Evolutionary conservation across 2,113 vertebrate genomes (phyloP).

Genomic region (Myiagra hebetior): DNA sequence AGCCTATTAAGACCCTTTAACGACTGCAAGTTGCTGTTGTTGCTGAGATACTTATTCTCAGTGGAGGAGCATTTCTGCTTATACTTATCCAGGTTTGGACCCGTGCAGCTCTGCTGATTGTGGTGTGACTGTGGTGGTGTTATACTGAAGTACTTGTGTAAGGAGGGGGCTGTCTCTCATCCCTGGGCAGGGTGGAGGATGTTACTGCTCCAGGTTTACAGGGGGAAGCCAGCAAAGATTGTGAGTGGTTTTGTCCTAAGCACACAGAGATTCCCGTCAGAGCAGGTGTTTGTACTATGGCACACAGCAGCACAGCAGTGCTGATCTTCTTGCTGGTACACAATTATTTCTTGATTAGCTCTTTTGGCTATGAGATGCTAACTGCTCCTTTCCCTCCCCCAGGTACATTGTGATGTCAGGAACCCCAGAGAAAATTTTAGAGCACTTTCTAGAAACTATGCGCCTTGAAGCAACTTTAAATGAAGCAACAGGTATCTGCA

Average conservation of each 20-base stretch:
- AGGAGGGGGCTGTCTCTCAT: background rate
- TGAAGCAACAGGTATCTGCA: constrained; percentile 79
- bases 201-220: background rate
- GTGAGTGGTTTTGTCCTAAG: background rate
- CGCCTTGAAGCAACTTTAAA: constrained; percentile 87
- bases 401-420: constrained; percentile 98
- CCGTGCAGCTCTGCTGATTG: background rate
- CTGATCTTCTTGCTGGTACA: background rate
- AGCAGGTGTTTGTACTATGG: background rate
- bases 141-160: background rate
- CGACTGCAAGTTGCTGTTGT: background rate
- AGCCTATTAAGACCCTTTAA: background rate
- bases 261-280: background rate
- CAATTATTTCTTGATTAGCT: background rate
- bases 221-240: background rate
- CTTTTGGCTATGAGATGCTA: constrained; percentile 8
- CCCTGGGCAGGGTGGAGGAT: background rate
- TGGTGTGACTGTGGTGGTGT: background rate
- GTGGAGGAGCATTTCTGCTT: background rate
- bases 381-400: constrained; percentile 39
- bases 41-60: background rate
- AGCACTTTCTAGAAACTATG: constrained; percentile 97
- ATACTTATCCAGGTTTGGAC: background rate
- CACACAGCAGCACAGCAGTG: background rate
- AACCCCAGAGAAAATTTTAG: constrained; percentile 97